A percentile compares a stretch with the other conserved stretches of the same genome.
Conservation (phyloP, 2,113 vertebrate species). For the Conger conger region DNA sequence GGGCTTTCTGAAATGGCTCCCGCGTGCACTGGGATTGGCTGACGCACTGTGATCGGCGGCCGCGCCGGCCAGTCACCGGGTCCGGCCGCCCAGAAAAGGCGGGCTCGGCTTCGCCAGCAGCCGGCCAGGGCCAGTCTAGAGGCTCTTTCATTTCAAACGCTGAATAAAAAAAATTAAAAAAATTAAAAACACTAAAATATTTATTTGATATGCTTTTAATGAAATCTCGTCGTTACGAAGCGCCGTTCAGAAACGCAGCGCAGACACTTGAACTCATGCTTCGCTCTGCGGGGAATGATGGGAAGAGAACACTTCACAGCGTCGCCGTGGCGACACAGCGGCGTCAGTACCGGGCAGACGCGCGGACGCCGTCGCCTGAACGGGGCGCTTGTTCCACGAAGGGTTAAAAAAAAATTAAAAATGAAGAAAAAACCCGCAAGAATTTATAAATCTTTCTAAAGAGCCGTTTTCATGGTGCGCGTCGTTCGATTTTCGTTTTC, state of each 20-base stretch:
- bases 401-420: no score
- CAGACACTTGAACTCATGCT: conserved; percentile 53
- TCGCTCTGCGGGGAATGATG: conserved; percentile 14
- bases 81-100: no score
- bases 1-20: conserved; percentile 15
- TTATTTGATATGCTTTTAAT: conserved; percentile 61
- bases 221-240: conserved; percentile 48
- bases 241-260: conserved; percentile 35
- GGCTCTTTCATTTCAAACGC: neutral
- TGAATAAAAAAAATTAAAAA: neutral
- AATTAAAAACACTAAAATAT: conserved; percentile 38
- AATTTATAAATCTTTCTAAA: neutral
- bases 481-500: neutral
- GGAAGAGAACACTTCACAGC: neutral
- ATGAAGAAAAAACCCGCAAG: neutral
- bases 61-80: neutral
- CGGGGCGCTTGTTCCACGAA: neutral
- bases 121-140: no score
- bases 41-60: no score
- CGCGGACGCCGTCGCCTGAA: conserved; percentile 23
- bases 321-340: conserved; percentile 16
- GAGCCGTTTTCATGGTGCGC: neutral
- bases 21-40: neutral
- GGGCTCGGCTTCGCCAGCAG: no score
- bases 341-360: conserved; percentile 25